A percentile compares a stretch with the other conserved stretches of the same genome.
Conservation (phyloP, 2,113 vertebrate species). For the Paraplagusia blochii region DNA sequence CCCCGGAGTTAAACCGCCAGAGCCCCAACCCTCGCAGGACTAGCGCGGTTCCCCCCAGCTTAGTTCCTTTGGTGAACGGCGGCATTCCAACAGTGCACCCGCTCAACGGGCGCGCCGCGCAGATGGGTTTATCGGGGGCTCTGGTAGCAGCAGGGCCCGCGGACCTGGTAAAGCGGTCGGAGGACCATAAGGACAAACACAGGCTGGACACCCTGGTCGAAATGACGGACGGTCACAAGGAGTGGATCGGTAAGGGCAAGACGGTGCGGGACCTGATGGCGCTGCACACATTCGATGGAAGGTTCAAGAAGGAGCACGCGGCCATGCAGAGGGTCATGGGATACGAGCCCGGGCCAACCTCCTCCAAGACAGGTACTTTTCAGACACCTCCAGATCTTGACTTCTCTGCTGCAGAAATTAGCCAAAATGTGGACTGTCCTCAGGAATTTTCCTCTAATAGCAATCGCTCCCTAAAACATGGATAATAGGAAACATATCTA, state of each 20-base stretch:
- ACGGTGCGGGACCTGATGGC: constrained; percentile 87
- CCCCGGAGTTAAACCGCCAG: constrained; percentile 87
- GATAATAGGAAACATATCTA: too few species aligned
- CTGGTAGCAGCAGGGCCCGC: constrained; percentile 47
- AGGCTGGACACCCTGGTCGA: constrained; percentile 70
- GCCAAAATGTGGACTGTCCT: too few species aligned
- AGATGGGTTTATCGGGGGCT: constrained; percentile 66
- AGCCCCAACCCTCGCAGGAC: constrained; percentile 86
- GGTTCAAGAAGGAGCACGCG: constrained; percentile 87
- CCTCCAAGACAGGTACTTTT: constrained; percentile 81
- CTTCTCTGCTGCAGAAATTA: too few species aligned
- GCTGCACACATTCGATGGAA: constrained; percentile 82
- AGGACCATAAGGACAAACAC: constrained; percentile 81
- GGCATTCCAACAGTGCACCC: constrained; percentile 68
- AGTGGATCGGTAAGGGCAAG: constrained; percentile 80
- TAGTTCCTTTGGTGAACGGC: constrained; percentile 84
- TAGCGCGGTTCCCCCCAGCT: constrained; percentile 79
- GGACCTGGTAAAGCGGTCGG: constrained; percentile 77
- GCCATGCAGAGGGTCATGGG: constrained; percentile 78
- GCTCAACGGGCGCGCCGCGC: constrained; percentile 69
- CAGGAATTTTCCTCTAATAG: too few species aligned
- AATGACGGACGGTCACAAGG: constrained; percentile 72
- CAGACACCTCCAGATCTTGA: too few species aligned
- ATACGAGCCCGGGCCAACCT: constrained; percentile 74
- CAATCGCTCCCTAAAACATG: too few species aligned